Evolutionary conservation across 1,140 invertebrate genomes (phyloP).

Genomic region (Nylanderia fulva): DNA sequence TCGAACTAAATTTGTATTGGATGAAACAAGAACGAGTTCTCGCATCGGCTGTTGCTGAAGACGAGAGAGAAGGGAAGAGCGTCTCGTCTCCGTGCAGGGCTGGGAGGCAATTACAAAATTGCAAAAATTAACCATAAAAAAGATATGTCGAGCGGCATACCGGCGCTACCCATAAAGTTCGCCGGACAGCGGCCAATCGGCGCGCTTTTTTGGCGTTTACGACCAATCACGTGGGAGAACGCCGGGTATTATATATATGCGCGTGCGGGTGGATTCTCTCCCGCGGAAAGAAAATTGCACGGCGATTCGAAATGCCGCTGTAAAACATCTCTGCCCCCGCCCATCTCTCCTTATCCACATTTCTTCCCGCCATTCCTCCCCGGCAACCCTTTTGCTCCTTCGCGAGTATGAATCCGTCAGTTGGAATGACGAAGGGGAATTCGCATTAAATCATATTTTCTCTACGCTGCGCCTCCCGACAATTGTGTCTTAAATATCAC

Average conservation of each 20-base stretch:
- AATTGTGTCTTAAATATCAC: slow-evolving; percentile 15
- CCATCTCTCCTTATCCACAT: slow-evolving; percentile 19
- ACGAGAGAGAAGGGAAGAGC: slow-evolving; percentile 8
- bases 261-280: slow-evolving; percentile 59
- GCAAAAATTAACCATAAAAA: slow-evolving; percentile 84
- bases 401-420: slow-evolving; percentile 57
- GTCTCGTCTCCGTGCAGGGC: slow-evolving; percentile 44
- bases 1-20: slow-evolving; percentile 1
- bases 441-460: slow-evolving; percentile 55
- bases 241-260: too few relatives aligned
- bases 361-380: slow-evolving; percentile 29
- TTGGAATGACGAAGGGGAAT: slow-evolving; percentile 41
- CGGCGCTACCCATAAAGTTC: slow-evolving; percentile 78
- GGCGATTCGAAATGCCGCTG: slow-evolving; percentile 75
- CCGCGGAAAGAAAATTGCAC: slow-evolving; percentile 82
- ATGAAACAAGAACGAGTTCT: neutral
- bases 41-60: slow-evolving; percentile 2
- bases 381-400: slow-evolving; percentile 9
- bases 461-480: slow-evolving; percentile 27
- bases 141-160: slow-evolving; percentile 69
- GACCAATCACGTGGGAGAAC: slow-evolving; percentile 81
- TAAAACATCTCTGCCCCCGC: slow-evolving; percentile 63
- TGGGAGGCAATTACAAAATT: slow-evolving; percentile 83
- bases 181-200: slow-evolving; percentile 78
- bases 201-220: slow-evolving; percentile 84